phyloP scores from a whole-genome alignment of 2,888 invertebrate species.

The Eledona agricola region DNA sequence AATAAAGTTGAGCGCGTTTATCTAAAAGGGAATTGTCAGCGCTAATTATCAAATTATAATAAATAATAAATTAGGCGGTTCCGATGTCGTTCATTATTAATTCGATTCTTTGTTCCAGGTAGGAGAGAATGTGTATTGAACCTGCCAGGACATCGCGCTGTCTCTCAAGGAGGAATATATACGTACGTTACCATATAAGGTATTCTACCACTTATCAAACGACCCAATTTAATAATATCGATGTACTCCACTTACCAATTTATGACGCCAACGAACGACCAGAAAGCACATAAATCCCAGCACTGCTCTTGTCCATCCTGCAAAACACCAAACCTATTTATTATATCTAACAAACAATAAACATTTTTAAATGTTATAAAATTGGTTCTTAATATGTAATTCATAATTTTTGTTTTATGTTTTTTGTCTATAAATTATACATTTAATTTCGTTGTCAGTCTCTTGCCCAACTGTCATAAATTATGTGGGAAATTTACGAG shows the following conservation, averaged over 20 bases:
- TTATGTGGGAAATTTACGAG: too few species aligned
- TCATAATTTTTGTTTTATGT: too few species aligned
- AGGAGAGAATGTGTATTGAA: slow-evolving; percentile 25
- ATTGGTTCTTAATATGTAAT: too few species aligned
- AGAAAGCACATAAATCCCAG: too few species aligned
- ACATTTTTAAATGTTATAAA: too few species aligned
- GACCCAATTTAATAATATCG: slow-evolving; percentile 15
- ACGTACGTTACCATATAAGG: slow-evolving; percentile 24
- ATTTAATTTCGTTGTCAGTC: too few species aligned
- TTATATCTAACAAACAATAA: too few species aligned
- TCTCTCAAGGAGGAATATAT: slow-evolving; percentile 13
- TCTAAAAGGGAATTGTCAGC: slow-evolving; percentile 24
- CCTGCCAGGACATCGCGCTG: slow-evolving; percentile 6
- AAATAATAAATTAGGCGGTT: slow-evolving; percentile 28
- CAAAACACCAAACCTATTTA: too few species aligned
- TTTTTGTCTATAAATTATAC: too few species aligned
- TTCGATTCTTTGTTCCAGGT: slow-evolving; percentile 29
- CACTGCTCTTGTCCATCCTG: too few species aligned
- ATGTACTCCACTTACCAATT: background rate
- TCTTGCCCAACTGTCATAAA: too few species aligned
- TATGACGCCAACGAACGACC: too few species aligned
- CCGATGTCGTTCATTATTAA: slow-evolving; percentile 21
- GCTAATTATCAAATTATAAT: slow-evolving; percentile 30
- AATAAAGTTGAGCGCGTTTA: slow-evolving; percentile 21
- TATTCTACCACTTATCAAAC: slow-evolving; percentile 20